Conservation (phyloP, 2,888 invertebrate genomes). For the Drosophila buzzatii region DNA sequence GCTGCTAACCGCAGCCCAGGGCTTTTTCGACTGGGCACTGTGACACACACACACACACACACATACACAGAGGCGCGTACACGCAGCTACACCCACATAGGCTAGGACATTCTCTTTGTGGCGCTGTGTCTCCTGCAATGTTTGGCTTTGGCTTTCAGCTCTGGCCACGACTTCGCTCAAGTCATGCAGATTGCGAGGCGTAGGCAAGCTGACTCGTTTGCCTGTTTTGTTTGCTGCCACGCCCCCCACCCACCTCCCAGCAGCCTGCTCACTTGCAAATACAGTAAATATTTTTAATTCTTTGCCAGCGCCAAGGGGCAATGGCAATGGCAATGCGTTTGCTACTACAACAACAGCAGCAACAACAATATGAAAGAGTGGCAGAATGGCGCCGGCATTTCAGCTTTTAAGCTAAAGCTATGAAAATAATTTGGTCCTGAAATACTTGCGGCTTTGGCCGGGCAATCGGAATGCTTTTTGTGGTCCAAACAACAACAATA, state of each 20-base stretch:
- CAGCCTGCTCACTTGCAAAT: conserved; percentile 65
- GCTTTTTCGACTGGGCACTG: conserved; percentile 22
- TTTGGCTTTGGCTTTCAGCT: conserved; percentile 26
- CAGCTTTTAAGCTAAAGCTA: conserved; percentile 79
- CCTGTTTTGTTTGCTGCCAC: conserved; percentile 38
- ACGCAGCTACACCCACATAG: conserved; percentile 17
- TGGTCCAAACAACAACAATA: conserved; percentile 51
- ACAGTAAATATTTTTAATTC: conserved; percentile 82
- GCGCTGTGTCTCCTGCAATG: conserved; percentile 49
- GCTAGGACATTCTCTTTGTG: conserved; percentile 72
- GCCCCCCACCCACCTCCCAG: background rate
- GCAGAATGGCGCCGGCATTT: conserved; percentile 47
- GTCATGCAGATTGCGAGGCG: conserved; percentile 58
- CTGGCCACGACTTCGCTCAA: conserved; percentile 54
- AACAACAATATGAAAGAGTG: conserved; percentile 15
- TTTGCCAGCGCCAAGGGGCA: conserved; percentile 76
- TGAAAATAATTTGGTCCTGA: conserved; percentile 80
- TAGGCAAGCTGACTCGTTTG: conserved; percentile 26
- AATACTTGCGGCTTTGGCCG: conserved; percentile 75
- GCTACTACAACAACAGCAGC: conserved; percentile 25
- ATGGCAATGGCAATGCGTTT: conserved; percentile 70
- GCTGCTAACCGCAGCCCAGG: conserved; percentile 40
- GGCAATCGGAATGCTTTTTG: conserved; percentile 78
- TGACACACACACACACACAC: conserved; percentile 39
- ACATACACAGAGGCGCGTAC: conserved; percentile 15